These are phyloP conservation scores for Drosophila biarmipes DNA, from an alignment of 1,140 invertebrate species.

Conservation along the genomic window DNA sequence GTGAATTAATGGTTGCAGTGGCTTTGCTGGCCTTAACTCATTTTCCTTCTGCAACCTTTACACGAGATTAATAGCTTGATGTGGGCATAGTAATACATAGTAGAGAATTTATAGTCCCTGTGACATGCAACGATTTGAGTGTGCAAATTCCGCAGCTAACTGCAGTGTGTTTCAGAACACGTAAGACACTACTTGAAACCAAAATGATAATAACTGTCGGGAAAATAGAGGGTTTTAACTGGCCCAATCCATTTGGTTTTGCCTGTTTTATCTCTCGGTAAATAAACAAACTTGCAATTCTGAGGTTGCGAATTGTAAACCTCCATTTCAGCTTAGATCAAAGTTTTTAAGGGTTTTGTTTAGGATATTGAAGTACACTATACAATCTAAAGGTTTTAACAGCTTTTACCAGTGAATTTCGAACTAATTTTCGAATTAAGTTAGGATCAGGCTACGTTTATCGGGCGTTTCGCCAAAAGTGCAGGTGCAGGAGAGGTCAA, in stretches of 20 bases:
- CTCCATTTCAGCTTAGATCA: not conserved
- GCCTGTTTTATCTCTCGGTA: not conserved
- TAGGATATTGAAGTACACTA: not conserved
- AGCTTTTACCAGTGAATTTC: not conserved
- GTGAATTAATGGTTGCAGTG: conserved; percentile 2
- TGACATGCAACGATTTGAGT: conserved; percentile 42
- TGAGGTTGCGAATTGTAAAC: not conserved
- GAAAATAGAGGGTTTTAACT: not conserved
- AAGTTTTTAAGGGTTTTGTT: not conserved
- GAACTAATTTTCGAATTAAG: not conserved
- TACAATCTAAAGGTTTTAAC: not conserved
- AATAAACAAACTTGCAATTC: too few relatives aligned
- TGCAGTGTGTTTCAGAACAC: conserved; percentile 27
- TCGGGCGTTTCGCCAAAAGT: conserved; percentile 35
- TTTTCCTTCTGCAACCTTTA: not conserved
- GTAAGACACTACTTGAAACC: conserved; percentile 4
- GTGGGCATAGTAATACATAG: not conserved
- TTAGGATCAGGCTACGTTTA: conserved; percentile 9
- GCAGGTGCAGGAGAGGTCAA: conserved; percentile 51
- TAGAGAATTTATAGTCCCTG: conserved; percentile 1
- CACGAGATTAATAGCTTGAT: conserved; percentile 1
- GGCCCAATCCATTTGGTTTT: conserved; percentile 29
- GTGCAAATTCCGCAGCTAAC: conserved; percentile 80
- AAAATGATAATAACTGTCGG: conserved; percentile 11
- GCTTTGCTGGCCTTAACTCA: conserved; percentile 5